These are phyloP conservation scores for Mustela lutreola DNA, from an alignment of 2,113 vertebrate genomes.

Conservation along the genomic window DNA sequence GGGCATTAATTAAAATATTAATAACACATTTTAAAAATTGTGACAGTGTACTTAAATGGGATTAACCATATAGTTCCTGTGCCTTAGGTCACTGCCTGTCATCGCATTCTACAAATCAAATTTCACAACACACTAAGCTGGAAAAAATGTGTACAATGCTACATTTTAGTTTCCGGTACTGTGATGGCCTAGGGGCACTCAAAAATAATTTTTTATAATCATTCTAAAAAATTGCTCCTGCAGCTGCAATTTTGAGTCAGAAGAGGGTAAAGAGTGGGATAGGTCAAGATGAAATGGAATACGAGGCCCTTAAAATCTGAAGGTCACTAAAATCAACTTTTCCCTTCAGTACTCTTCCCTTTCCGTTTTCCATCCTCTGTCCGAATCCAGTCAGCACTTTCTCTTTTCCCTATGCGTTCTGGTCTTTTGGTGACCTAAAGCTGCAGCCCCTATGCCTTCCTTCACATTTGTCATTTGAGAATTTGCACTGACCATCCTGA, in stretches of 20 bases:
- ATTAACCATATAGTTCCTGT: neutral
- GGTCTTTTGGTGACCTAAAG: neutral
- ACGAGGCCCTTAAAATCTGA: neutral
- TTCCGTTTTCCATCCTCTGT: neutral
- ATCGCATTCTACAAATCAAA: slow-evolving; percentile 30
- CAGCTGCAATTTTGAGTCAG: neutral
- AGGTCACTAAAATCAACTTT: neutral
- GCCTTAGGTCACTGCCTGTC: neutral
- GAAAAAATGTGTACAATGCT: neutral
- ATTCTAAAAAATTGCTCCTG: neutral
- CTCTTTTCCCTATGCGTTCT: neutral
- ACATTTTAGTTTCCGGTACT: neutral
- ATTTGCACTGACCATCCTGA: neutral
- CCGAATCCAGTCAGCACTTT: neutral
- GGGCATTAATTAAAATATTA: neutral
- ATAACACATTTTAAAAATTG: neutral
- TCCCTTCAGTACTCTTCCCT: neutral
- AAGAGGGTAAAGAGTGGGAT: slow-evolving; percentile 7
- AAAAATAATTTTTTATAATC: neutral
- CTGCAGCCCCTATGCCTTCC: neutral
- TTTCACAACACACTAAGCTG: neutral
- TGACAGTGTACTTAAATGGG: neutral
- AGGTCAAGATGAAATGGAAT: neutral
- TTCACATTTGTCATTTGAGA: neutral
- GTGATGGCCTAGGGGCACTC: neutral